phyloP scores from a whole-genome alignment of 2,888 invertebrate genomes.

The Poecilus cupreus region DNA sequence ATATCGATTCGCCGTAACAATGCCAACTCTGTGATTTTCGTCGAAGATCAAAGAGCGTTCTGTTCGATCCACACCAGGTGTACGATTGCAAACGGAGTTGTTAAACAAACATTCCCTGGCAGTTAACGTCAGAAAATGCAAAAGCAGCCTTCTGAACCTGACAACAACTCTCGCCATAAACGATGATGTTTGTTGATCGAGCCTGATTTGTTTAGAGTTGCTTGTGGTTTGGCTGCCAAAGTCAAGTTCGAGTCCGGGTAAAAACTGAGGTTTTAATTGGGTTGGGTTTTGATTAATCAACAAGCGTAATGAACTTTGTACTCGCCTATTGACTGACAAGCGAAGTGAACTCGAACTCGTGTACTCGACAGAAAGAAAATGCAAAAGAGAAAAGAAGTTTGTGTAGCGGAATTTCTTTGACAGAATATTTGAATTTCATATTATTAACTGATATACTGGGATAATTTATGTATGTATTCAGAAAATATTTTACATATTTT shows the following conservation, averaged over 20 bases:
- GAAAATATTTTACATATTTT: neutral
- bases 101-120: neutral
- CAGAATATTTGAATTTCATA: conserved; percentile 9
- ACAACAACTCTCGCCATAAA: neutral
- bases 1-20: neutral
- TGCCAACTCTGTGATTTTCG: neutral
- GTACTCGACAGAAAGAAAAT: neutral
- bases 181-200: neutral
- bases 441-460: neutral
- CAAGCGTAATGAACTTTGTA: neutral
- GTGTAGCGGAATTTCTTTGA: neutral
- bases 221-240: neutral
- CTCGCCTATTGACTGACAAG: neutral
- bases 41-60: neutral
- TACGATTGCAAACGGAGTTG: neutral
- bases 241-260: neutral
- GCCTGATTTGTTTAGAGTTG: neutral
- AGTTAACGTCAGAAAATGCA: neutral
- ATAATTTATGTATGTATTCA: conserved; percentile 1
- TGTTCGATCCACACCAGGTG: neutral
- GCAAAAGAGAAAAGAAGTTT: neutral
- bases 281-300: neutral
- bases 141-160: neutral
- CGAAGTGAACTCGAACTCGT: neutral
- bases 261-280: neutral